A percentile compares a stretch with the other conserved stretches of the same genome.
Conservation (phyloP, 2,888 invertebrate species). For the Polymixis lichenea region DNA sequence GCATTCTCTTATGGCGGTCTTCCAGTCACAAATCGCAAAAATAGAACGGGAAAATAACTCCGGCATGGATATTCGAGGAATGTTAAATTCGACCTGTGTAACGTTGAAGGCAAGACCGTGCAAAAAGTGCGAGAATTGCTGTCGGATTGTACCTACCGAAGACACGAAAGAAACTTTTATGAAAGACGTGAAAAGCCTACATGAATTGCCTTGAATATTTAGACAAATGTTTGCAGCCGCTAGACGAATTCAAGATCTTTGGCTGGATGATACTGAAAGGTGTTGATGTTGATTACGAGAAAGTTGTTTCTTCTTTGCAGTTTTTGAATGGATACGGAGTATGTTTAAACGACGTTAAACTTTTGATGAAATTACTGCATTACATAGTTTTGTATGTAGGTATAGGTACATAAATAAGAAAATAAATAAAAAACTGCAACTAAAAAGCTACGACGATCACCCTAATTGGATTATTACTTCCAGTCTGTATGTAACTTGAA, state of each 20-base stretch:
- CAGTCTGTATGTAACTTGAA: no score
- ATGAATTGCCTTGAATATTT: conserved; percentile 5
- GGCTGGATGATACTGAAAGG: not conserved
- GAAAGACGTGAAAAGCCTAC: not conserved
- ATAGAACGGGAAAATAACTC: not conserved
- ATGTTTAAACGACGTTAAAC: not conserved
- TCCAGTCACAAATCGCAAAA: not conserved
- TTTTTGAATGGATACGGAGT: not conserved
- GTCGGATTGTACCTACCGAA: not conserved
- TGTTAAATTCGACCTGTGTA: not conserved
- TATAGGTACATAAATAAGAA: conserved; percentile 4
- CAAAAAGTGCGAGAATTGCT: conserved; percentile 5
- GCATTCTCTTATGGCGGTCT: conserved; percentile 1
- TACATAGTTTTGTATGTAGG: not conserved
- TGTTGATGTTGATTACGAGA: not conserved
- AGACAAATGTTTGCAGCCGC: not conserved
- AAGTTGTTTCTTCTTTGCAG: not conserved
- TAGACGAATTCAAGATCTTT: conserved; percentile 4
- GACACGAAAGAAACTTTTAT: conserved; percentile 1
- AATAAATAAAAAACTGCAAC: conserved; percentile 8
- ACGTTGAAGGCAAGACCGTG: not conserved
- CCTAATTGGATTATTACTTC: no score
- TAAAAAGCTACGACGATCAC: no score
- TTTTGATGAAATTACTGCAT: conserved; percentile 8
- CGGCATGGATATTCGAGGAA: not conserved